Base-by-base conservation (phyloP, 2,888 invertebrate species). In the Trissonchulus latispiculum region DNA sequence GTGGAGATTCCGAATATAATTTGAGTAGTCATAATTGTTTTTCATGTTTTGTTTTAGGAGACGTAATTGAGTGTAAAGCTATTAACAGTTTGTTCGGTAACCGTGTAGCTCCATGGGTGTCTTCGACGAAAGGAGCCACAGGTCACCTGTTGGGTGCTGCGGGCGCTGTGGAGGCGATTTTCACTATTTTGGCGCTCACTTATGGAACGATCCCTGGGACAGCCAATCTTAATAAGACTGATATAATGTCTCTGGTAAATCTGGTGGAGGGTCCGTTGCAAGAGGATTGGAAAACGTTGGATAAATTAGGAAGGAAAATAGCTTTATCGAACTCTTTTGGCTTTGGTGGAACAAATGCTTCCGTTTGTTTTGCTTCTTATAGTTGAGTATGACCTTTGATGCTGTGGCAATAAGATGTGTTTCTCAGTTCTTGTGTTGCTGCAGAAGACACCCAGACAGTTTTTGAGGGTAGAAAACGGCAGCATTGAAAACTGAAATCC, bases 251-350 rank as follows among this genome's bases (percentile, higher is more conserved):
- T 48, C 48, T 23, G 23, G 8, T 48, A 23, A 8, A 48, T 15
- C 23, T 48, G 23, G 8, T 48, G 48, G 23, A 8, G 48, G 8
- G 23, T 15, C 48, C 48, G 8, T 8, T 48, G 48, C 8, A 8
- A 15, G 48, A n/a, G n/a, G n/a, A n/a, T n/a, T n/a, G n/a, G n/a
- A n/a, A n/a, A n/a, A n/a, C n/a, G n/a, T n/a, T n/a, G n/a, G n/a
- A n/a, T n/a, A n/a, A n/a, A n/a, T n/a, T n/a, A n/a, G n/a, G n/a
- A n/a, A n/a, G n/a, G n/a, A 76, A 84, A 80, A 86, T 94, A 79
- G 95, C 93, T 28, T 84, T 99, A 71, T 95, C 93, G 84, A 99
- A 99, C 86, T 95, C 97, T 0, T 97, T 99, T 87, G 99, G 97
- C 2, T 99, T 99, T 87, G 97, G 99, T 73, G 97, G 97, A 64